These are phyloP conservation scores for Melanotaenia boesemani DNA, from an alignment of 2,797 vertebrate species.

Conservation along the genomic window DNA sequence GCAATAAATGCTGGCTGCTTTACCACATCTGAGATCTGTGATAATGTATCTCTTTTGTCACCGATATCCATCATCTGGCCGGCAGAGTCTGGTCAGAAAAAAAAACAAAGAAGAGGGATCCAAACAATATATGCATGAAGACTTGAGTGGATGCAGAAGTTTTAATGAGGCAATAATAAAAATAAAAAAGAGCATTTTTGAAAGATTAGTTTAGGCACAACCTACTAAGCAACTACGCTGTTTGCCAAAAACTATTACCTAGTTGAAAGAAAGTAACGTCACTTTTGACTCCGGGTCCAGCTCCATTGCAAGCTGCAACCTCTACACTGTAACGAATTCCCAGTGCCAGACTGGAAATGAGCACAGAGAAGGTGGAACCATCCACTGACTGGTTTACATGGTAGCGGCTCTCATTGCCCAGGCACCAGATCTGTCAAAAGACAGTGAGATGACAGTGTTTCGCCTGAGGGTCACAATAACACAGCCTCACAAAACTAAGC, in stretches of 20 bases:
- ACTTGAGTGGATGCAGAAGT: neutral
- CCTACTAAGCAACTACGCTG: neutral
- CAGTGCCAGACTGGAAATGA: constrained; percentile 90
- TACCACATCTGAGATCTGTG: constrained; percentile 96
- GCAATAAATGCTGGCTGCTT: constrained; percentile 97
- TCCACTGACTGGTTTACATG: constrained; percentile 97
- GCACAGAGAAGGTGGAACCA: constrained; percentile 89
- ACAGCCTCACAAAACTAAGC: constrained; percentile 40
- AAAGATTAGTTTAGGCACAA: neutral
- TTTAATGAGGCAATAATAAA: neutral
- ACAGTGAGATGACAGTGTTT: constrained; percentile 34
- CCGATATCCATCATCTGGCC: constrained; percentile 80
- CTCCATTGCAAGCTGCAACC: constrained; percentile 93
- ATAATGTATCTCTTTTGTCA: constrained; percentile 82
- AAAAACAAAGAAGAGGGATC: neutral
- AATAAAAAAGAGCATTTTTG: neutral
- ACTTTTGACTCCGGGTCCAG: constrained; percentile 92
- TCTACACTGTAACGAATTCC: constrained; percentile 94
- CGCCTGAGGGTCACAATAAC: constrained; percentile 38
- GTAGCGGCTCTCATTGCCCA: constrained; percentile 96
- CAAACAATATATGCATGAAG: neutral
- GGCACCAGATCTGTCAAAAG: constrained; percentile 92
- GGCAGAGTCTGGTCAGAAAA: constrained; percentile 69
- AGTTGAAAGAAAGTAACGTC: constrained; percentile 93
- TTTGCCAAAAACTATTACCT: constrained; percentile 81